Evolutionary conservation across 2,797 vertebrate genomes (phyloP).

Genomic region (Gymnoscopelus microlampas): DNA sequence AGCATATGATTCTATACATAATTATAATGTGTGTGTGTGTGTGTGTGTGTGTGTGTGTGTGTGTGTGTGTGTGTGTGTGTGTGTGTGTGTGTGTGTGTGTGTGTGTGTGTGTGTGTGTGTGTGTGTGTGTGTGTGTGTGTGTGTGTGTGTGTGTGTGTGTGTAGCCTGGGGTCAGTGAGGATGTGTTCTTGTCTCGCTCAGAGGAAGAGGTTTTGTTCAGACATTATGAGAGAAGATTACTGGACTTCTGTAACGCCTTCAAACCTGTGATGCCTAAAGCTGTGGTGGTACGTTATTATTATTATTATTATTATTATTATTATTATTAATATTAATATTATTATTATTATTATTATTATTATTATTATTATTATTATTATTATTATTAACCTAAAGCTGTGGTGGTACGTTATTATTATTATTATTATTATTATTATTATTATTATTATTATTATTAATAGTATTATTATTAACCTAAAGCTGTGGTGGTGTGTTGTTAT

Average conservation of each 20-base stretch:
- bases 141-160: too few relatives aligned
- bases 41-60: too few relatives aligned
- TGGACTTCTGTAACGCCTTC: conserved; percentile 92
- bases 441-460: background rate
- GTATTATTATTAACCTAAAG: background rate
- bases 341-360: background rate
- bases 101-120: too few relatives aligned
- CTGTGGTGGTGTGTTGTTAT: background rate
- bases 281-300: conserved; percentile 84
- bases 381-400: background rate
- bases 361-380: background rate
- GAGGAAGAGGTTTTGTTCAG: conserved; percentile 91
- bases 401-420: too few relatives aligned
- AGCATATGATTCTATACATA: too few relatives aligned
- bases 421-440: background rate
- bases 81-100: too few relatives aligned
- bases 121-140: too few relatives aligned
- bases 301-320: background rate
- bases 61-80: too few relatives aligned
- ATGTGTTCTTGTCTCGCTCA: conserved; percentile 80
- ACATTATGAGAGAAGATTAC: conserved; percentile 91
- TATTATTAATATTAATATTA: background rate
- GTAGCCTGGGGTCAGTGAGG: conserved; percentile 78
- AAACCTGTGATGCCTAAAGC: conserved; percentile 95
- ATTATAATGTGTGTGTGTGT: too few relatives aligned